A percentile compares a stretch with the other conserved stretches of the same genome.
Evolutionary conservation across 2,113 vertebrate species (phyloP).

Genomic region (Eulemur rufifrons): DNA sequence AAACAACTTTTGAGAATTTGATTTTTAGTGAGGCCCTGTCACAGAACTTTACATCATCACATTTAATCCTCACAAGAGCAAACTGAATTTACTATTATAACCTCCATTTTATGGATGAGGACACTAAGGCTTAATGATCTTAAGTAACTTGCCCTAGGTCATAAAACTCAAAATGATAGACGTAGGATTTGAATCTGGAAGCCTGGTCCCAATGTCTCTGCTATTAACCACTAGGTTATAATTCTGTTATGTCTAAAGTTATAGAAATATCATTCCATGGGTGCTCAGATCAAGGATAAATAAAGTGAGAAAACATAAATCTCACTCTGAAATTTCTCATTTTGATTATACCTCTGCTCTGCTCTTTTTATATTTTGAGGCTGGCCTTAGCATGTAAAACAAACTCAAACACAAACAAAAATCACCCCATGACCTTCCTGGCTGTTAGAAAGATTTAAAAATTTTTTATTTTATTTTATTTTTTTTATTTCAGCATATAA

Average conservation of each 20-base stretch:
- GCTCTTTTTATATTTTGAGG: neutral
- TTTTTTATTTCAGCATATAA: no score
- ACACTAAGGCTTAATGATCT: neutral
- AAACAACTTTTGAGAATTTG: neutral
- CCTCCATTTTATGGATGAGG: neutral
- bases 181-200: neutral
- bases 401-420: conserved; percentile 5
- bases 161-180: neutral
- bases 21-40: neutral
- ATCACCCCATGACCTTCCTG: neutral
- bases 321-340: neutral
- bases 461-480: neutral
- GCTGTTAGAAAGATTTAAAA: neutral
- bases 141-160: neutral
- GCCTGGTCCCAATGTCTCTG: neutral
- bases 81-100: neutral
- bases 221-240: neutral
- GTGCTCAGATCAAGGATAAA: neutral
- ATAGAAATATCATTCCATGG: neutral
- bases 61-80: neutral
- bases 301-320: neutral
- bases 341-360: conserved; percentile 32
- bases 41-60: neutral
- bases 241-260: neutral
- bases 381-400: neutral